Evolutionary conservation across 2,797 vertebrate species (phyloP), one percentile per base, ranked within the genome.

Genomic region (Microchirus variegatus): DNA sequence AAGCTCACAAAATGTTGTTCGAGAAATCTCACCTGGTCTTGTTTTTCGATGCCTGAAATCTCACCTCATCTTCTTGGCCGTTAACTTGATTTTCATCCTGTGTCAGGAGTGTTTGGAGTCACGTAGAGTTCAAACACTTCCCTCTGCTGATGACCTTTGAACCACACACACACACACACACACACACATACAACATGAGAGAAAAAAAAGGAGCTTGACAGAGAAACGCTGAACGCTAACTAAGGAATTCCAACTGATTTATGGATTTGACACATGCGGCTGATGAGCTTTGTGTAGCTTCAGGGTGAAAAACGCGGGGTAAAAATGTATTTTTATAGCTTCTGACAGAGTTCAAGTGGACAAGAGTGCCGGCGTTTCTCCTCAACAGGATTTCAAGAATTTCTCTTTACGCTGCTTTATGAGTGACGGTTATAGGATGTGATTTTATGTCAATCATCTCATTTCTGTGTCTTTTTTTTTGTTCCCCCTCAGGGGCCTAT

Each of bases 401-500:
- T 56, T 9, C 52, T 62, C 10, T 56, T 59, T 17, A 22, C 76
- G 35, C 71, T 11, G n/a, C 22, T 16, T 48, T 53, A n/a, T 44
- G 10, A 62, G 17, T 5, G 0, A 43, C 67, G 11, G 10, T 45
- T 14, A 19, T n/a, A 14, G 22, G 9, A 55, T 63, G 1, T 48
- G 22, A 59, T 51, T 62, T 14, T 10, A 0, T 59, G 38, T 60
- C 7, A 7, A 79, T 52, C 13, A n/a, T 15, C 70, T 88, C 46
- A 89, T 61, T 57, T 22, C 62, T 73, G 37, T 71, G 13, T 66
- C n/a, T 78, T 44, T 59, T 87, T 35, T 61, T 49, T n/a, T 70
- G 53, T 65, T 54, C 45, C 49, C 49, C 62, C 58, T 3, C 70
- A 97, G 97, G 96, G 96, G 83, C 96, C 97, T 36, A 98, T 98